Evolutionary conservation across 2,113 vertebrate species (phyloP).

Genomic region (Scomber colias): DNA sequence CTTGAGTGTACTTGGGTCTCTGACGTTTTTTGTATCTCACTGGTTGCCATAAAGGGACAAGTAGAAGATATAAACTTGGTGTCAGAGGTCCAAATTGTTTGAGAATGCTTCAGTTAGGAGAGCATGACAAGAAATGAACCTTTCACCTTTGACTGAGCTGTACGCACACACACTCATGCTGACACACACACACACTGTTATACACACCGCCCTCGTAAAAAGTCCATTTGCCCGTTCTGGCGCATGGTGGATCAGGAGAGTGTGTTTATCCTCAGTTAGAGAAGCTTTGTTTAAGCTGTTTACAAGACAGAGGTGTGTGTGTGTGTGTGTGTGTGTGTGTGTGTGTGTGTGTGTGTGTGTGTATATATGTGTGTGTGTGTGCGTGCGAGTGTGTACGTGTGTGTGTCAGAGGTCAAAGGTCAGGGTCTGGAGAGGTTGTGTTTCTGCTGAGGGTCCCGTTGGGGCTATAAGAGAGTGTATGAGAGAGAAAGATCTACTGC

Average conservation of each 20-base stretch:
- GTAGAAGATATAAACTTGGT: background rate
- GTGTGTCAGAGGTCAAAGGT: conserved; percentile 79
- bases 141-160: conserved; percentile 47
- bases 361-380: conserved; percentile 56
- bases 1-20: background rate
- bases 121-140: conserved; percentile 27
- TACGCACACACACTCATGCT: conserved; percentile 2
- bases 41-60: conserved; percentile 4
- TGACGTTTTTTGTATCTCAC: conserved; percentile 1
- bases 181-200: conserved; percentile 19
- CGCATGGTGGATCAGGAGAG: conserved; percentile 44
- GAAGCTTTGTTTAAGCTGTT: conserved; percentile 80
- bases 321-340: conserved; percentile 73
- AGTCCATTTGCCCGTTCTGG: conserved; percentile 72
- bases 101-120: conserved; percentile 17
- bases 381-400: conserved; percentile 43
- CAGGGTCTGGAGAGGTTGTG: conserved; percentile 80
- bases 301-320: conserved; percentile 68
- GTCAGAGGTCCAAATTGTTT: conserved; percentile 4
- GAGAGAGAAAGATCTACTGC: conserved; percentile 69
- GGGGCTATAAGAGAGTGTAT: conserved; percentile 69
- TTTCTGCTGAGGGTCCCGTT: conserved; percentile 74
- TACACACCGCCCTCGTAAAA: conserved; percentile 74
- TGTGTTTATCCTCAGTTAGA: conserved; percentile 77
- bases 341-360: conserved; percentile 47